These are phyloP conservation scores for Falco cherrug DNA, from an alignment of 2,797 vertebrate genomes.

Conservation along the genomic window DNA sequence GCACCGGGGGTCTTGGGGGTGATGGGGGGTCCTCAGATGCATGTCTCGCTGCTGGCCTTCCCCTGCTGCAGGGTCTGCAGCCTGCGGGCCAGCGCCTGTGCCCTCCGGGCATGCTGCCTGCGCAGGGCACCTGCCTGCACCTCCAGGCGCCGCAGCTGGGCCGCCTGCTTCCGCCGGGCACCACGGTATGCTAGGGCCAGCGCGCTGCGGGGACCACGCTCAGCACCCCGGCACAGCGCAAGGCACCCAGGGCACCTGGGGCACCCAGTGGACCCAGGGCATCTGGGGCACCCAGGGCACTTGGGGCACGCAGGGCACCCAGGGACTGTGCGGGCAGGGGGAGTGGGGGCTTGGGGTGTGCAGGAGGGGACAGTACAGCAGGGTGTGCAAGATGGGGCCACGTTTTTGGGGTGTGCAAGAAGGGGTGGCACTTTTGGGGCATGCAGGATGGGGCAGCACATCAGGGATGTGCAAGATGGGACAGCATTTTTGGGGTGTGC, in stretches of 20 bases:
- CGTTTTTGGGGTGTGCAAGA: background rate
- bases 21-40: background rate
- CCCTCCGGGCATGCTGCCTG: slow-evolving; percentile 77
- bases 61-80: slow-evolving; percentile 74
- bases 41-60: slow-evolving; percentile 52
- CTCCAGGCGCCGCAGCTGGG: slow-evolving; percentile 85
- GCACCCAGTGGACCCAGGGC: too few species aligned
- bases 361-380: background rate
- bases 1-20: too few species aligned
- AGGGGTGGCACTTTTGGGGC: background rate
- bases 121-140: slow-evolving; percentile 78
- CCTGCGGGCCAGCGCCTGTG: slow-evolving; percentile 57
- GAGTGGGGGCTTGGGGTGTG: background rate
- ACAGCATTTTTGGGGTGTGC: background rate
- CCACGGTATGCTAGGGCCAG: slow-evolving; percentile 82
- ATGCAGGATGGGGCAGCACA: rapidly evolving
- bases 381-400: background rate
- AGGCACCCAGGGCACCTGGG: background rate
- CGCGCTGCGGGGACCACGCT: slow-evolving; percentile 73
- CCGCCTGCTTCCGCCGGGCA: slow-evolving; percentile 85
- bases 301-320: too few species aligned
- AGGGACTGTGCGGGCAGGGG: too few species aligned
- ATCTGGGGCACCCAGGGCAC: too few species aligned
- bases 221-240: background rate
- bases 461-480: background rate